Base-by-base conservation (phyloP, 2,797 vertebrate genomes). In the Heliangelus exortis region DNA sequence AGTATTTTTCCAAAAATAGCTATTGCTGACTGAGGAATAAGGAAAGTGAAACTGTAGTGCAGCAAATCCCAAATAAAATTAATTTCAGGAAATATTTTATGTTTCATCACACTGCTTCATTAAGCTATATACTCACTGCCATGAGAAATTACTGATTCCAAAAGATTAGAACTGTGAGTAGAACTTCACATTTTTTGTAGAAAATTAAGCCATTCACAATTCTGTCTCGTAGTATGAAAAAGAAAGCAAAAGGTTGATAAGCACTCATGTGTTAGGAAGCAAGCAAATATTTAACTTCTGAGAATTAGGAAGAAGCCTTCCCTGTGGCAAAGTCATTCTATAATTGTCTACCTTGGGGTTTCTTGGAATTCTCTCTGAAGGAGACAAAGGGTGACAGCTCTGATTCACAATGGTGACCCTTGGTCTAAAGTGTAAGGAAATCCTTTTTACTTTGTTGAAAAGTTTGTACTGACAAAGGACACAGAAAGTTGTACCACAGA, bases 311-410 rank as follows among this genome's bases (percentile, higher is more conserved):
- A 68, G 66, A 86, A 68, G 26, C 5, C 63, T 93, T 92, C 58
- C 39, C 45, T 22, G 31, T 55, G 59, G 50, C 29, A 36, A 67
- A 62, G 54, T 58, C 76, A 87, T 54, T 92, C 51, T 15, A 29
- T 87, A 96, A 89, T 69, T 92, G 68, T 51, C 76, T 65, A 93
- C 65, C 41, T 51, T 69, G 68, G 79, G 79, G n/a, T 92, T 96
- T 94, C 84, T 83, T 81, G 48, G 12, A 28, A 50, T 50, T 78
- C 41, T 72, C 58, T 88, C 84, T 76, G 78, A 92, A 93, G n/a
- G n/a, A 76, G 43, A 63, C 79, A 95, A 82, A 36, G 65, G 54
- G 77, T 66, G 47, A 43, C 39, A 58, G 58, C 28, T 34, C 71
- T 87, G 54, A 87, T 33, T 89, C 74, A 61, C 74, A 62, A 80